Evolutionary conservation across 2,888 invertebrate species (phyloP), one percentile per base, ranked within the genome.

Genomic region (Drosophila austrosaltans): DNA sequence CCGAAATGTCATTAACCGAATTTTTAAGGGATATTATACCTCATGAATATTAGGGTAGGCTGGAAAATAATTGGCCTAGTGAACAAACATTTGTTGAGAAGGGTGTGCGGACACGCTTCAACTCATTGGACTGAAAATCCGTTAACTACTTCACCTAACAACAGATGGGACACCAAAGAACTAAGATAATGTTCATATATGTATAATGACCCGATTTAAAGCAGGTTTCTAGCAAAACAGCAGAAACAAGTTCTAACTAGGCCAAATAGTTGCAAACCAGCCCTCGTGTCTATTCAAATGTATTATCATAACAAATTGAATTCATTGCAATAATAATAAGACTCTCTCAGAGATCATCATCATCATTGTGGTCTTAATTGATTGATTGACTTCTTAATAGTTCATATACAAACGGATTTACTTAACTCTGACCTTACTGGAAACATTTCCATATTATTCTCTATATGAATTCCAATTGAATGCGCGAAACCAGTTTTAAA

Each of bases 311-410:
- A 36, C 36, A 36, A 36, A 36, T 8, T 2, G 8, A 36, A 36
- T 36, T 36, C 42, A 42, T 16, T 42, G 42, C 42, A 42, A 42
- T 42, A 36, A 36, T 42, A 6, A 44, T 44, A 20, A 44, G 44
- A 44, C 6, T 44, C 12, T 22, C 44, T 48, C 36, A 36, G 10
- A 8, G 36, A 8, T 20, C 8, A 48, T 48, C 22, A 22, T 10
- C 22, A 48, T 48, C 48, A 25, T 25, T 12, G 25, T 48, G 22
- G 48, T 3, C 25, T 25, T 48, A 48, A 48, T 48, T 48, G 48
- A 48, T 48, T 48, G 48, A 48, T 48, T 48, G 48, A 48, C 48
- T 12, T 48, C 48, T 48, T 48, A 48, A 48, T 48, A 25, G 44
- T 48, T 20, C 22, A 48, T 22, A 48, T 48, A 48, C 22, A 48